Evolutionary conservation across 2,888 invertebrate species (phyloP), one percentile per base, ranked within the genome.

Genomic region (Ormyrus nitidulus): DNA sequence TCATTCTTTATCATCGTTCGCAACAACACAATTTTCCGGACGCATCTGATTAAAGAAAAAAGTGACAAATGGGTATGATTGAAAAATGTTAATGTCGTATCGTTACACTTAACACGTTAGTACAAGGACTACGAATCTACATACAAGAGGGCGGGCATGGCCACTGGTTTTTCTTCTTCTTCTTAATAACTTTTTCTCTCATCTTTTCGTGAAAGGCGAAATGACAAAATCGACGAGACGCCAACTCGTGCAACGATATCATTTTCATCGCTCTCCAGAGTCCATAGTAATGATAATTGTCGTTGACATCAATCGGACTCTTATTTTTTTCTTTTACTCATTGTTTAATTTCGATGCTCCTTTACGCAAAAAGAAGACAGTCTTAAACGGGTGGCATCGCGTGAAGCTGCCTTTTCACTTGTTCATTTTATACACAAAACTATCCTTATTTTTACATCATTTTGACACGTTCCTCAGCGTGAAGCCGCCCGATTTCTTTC

Each of bases 31-130:
- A 66, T 53, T 54, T 53, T 54, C 61, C 69, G 53, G 46, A 56
- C 9, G 54, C 11, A n/a, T 62, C 11, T 10, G 19, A 74, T n/a
- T 6, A 51, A 61, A 53, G 51, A 68, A 10, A 34, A 8, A 53
- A 73, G 9, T 10, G 56, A 13, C 6, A 10, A 13, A 6, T 34
- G 62, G 34, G 51, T 69, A 66, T 56, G 64, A 66, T 77, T 65
- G 64, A n/a, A 72, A 81, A 79, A 77, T 79, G 77, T 72, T 73
- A 82, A 71, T 78, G 77, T 83, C 80, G 77, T 83, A 85, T 80
- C 81, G 62, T 82, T 84, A 84, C 84, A 86, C 83, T 83, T 84
- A 84, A 85, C 85, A 85, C 82, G 81, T 83, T 85, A 74, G 79
- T 85, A 83, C 81, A 83, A 83, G 81, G 76, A 79, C 80, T 83